phyloP scores from a whole-genome alignment of 2,113 vertebrate species.

The rabbit (Oryctolagus cuniculus) region mOryCun1.1 NC_091432.1:182163001-182163500 shows the following conservation, averaged over 20 bases:
- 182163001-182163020: background rate
- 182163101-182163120: background rate
- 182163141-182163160: background rate
- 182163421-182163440: background rate
- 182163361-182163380: background rate
- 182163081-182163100: background rate
- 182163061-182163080: background rate
- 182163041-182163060: background rate
- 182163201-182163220: background rate
- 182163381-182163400: background rate
- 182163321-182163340: background rate
- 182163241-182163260: background rate
- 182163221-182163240: background rate
- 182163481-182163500: background rate
- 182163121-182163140: background rate
- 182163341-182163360: background rate
- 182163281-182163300: no score
- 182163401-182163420: background rate
- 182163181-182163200: background rate
- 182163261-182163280: background rate
- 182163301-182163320: background rate
- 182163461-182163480: background rate
- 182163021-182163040: background rate
- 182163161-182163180: background rate
- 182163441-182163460: background rate